Base-by-base conservation (phyloP, 2,888 invertebrate species). In the Argyra leucocephala region DNA sequence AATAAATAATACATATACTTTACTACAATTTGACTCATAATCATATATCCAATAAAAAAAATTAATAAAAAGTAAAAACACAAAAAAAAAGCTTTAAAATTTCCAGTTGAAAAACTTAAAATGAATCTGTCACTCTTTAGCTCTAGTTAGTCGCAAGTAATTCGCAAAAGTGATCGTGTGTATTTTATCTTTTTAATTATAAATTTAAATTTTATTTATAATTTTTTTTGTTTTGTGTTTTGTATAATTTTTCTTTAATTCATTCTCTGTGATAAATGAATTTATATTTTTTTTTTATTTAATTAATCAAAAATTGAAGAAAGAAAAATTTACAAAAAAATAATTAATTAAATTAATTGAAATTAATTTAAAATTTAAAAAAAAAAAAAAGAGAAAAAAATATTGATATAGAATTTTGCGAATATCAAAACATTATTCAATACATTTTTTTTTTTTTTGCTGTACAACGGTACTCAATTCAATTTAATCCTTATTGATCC, bases 101-200 rank as follows among this genome's bases (percentile, higher is more conserved):
- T 48, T 48, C 48, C 48, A 48, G 48, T 48, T n/a, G 31, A 48
- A 18, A 18, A 48, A 48, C 18, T 48, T 48, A 48, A 48, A 48
- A 48, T 48, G 12, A 48, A 48, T 48, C 48, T 48, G 48, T 48
- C 48, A n/a, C 18, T 48, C 18, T 48, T 18, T 48, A 48, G 48
- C 18, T 48, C 12, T 5, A 59, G 23, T 23, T 59, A 61, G 61
- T 61, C 31, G 31, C 24, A 26, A 21, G 61, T 24, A 24, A 61
- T 26, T 61, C 24, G 61, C 61, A 26, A 61, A 61, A 61, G 26
- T 61, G 61, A 61, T 61, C 61, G 61, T 31, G 61, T 26, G 61
- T 26, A 18, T 61, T 31, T 61, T 31, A 1, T 22, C 21, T 31
- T 31, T n/a, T n/a, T n/a, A 48, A 48, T 48, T 18, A 48, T 18